Percentiles rank a stretch among this genome's conserved stretches.
Conservation (phyloP, 2,888 invertebrate genomes). For the Caradrina kadenii region DNA sequence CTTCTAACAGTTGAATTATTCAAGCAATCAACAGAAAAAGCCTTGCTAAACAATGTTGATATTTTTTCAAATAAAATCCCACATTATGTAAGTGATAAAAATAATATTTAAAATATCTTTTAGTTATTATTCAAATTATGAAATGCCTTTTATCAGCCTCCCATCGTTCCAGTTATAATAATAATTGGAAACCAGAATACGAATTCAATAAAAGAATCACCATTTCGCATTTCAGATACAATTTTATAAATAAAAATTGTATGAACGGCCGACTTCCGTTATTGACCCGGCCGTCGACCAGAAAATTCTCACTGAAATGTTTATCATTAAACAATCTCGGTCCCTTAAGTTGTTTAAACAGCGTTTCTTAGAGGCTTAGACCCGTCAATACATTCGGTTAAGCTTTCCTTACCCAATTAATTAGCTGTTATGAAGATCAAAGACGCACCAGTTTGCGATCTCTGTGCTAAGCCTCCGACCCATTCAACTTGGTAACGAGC, state of each 20-base stretch:
- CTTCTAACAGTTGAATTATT: not conserved
- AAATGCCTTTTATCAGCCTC: conserved; percentile 53
- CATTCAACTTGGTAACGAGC: conserved; percentile 81
- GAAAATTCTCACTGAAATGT: conserved; percentile 60
- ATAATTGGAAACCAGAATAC: conserved; percentile 63
- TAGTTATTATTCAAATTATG: conserved; percentile 42
- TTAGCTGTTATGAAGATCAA: conserved; percentile 87
- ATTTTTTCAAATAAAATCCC: conserved; percentile 10
- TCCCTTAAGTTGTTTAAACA: conserved; percentile 70
- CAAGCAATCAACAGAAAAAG: not conserved
- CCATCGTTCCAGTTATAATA: conserved; percentile 53
- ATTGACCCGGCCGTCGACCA: conserved; percentile 47
- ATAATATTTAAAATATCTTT: conserved; percentile 13
- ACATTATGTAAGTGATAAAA: not conserved
- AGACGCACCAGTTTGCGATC: conserved; percentile 80
- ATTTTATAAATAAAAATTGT: conserved; percentile 58
- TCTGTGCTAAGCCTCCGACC: conserved; percentile 78
- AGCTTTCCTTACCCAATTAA: conserved; percentile 85
- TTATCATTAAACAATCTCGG: conserved; percentile 74
- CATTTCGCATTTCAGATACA: conserved; percentile 51
- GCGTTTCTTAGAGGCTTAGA: conserved; percentile 63
- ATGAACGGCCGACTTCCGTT: conserved; percentile 48
- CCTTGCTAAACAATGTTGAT: not conserved
- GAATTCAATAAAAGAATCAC: conserved; percentile 54
- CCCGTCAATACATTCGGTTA: conserved; percentile 82